Base-by-base conservation (phyloP, 2,888 invertebrate genomes). In the Cheilosia variabilis region DNA sequence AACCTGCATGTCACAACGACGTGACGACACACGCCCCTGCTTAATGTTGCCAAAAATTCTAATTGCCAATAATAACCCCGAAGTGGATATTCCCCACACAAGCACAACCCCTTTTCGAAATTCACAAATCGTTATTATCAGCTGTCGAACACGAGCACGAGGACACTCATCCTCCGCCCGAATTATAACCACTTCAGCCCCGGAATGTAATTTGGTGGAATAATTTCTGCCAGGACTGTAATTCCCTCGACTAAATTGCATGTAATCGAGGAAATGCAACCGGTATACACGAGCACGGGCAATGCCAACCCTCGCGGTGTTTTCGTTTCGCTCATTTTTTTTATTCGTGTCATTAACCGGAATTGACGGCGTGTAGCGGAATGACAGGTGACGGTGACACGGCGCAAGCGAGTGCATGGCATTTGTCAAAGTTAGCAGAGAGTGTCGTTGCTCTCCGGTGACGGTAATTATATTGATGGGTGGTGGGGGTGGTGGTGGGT, bases 311-410 rank as follows among this genome's bases (percentile, higher is more conserved):
- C 60, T 24, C 47, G 4, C 15, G 50, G 43, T 13, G 24, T 58
- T 47, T 55, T 27, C 2, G 13, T 55, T 24, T n/a, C 10, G 15
- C 27, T 66, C 24, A 2, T 5, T 37, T 41, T 72, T 73, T 63
- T 43, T 24, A 9, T 37, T 63, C 52, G 37, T 78, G 68, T 75
- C 55, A 63, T 79, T 79, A 58, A 58, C 52, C 63, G 53, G 52
- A 79, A 79, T 75, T 75, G 63, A 31, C 65, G 63, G 43, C 52
- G 43, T 57, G 37, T 34, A 75, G 27, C 68, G 45, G 75, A 84
- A 65, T 84, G 84, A 80, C 84, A 84, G 75, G 84, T 80, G 75
- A 80, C 75, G 65, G 73, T 79, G 79, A 79, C 79, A 65, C 47
- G 22, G 73, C 58, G 63, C 55, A 78, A 68, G 34, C 69, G 75